Evolutionary conservation across 2,888 invertebrate species (phyloP).

Genomic region (Stenurella melanura): DNA sequence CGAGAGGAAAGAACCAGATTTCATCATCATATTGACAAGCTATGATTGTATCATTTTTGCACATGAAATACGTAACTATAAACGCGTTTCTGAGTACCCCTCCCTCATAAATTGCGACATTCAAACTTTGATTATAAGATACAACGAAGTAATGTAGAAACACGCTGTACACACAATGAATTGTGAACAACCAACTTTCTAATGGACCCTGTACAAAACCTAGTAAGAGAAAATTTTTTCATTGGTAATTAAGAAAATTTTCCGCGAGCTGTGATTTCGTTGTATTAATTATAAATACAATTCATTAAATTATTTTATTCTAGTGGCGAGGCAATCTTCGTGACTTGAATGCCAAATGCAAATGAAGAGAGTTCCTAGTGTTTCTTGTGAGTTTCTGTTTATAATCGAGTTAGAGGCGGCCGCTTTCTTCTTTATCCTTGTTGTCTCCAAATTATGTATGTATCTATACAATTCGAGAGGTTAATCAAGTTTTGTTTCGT

Average conservation of each 20-base stretch:
- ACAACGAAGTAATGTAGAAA: too few relatives aligned
- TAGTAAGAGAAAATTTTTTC: neutral
- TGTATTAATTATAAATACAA: slow-evolving; percentile 36
- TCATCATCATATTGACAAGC: too few relatives aligned
- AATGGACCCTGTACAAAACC: too few relatives aligned
- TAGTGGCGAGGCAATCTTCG: slow-evolving; percentile 59
- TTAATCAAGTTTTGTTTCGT: slow-evolving; percentile 60
- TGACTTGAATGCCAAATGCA: slow-evolving; percentile 62
- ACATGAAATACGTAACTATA: too few relatives aligned
- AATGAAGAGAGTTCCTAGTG: slow-evolving; percentile 62
- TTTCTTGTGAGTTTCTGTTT: slow-evolving; percentile 63
- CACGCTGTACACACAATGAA: too few relatives aligned
- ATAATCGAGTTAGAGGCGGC: slow-evolving; percentile 60
- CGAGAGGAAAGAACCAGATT: too few relatives aligned
- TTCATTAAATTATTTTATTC: slow-evolving; percentile 35
- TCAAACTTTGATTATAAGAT: too few relatives aligned
- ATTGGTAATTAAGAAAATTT: neutral
- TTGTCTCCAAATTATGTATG: slow-evolving; percentile 60
- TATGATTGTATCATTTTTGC: too few relatives aligned
- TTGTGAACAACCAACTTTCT: too few relatives aligned
- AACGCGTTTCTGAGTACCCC: too few relatives aligned
- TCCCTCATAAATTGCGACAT: too few relatives aligned
- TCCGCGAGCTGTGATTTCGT: neutral
- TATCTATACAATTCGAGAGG: slow-evolving; percentile 61
- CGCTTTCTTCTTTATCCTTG: slow-evolving; percentile 36